These are phyloP conservation scores for Drosophila willistoni DNA, from an alignment of 1,140 invertebrate genomes.

Conservation along the genomic window DNA sequence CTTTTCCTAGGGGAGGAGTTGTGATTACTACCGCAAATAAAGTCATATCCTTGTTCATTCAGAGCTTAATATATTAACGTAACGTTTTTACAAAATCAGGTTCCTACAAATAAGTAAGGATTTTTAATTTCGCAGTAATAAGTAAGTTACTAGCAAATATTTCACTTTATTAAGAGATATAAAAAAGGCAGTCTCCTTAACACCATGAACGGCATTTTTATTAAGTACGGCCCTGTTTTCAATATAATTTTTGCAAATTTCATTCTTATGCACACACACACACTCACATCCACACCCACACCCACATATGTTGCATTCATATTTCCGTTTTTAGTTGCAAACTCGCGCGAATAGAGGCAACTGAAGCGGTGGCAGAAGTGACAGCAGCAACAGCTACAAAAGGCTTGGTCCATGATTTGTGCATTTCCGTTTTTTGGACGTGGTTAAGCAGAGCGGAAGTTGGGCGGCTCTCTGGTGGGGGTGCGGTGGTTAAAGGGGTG, in stretches of 20 bases:
- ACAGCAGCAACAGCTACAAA: constrained; percentile 53
- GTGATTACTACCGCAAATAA: too few species aligned
- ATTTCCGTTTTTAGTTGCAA: constrained; percentile 65
- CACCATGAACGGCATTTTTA: too few species aligned
- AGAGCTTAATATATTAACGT: too few species aligned
- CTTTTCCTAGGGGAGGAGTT: too few species aligned
- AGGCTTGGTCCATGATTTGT: constrained; percentile 66
- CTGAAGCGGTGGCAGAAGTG: constrained; percentile 7
- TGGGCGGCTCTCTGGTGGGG: neutral
- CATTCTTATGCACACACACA: constrained; percentile 9
- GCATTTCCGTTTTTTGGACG: constrained; percentile 63
- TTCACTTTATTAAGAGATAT: too few species aligned
- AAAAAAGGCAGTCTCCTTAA: too few species aligned
- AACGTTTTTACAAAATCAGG: too few species aligned
- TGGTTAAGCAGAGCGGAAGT: constrained; percentile 17
- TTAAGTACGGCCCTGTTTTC: too few species aligned
- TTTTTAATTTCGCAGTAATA: too few species aligned
- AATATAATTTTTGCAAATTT: neutral
- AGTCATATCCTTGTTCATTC: too few species aligned
- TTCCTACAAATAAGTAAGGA: too few species aligned
- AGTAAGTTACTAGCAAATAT: too few species aligned
- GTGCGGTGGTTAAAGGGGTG: neutral
- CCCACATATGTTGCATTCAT: constrained; percentile 59
- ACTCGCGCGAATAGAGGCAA: constrained; percentile 1
- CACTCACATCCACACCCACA: constrained; percentile 46